Percentiles rank a stretch among this genome's conserved stretches.
Conservation (phyloP, 2,113 vertebrate species). For the Struthio camelus region DNA sequence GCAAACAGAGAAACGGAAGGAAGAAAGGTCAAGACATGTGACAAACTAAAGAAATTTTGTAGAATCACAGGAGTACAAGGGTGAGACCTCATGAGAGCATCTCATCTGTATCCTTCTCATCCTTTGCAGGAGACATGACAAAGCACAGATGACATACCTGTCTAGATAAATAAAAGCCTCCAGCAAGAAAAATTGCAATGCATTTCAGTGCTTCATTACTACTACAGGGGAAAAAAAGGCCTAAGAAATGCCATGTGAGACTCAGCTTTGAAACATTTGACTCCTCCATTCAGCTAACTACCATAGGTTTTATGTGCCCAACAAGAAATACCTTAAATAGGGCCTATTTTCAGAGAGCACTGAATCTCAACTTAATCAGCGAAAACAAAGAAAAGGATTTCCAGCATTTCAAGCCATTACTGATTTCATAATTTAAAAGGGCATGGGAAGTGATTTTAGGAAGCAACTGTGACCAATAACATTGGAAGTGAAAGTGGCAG, state of each 20-base stretch:
- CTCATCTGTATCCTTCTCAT: background rate
- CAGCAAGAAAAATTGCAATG: background rate
- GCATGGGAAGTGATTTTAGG: background rate
- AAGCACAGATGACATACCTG: background rate
- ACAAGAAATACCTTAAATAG: background rate
- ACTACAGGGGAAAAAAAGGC: rapidly evolving
- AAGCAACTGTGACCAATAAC: background rate
- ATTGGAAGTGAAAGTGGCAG: background rate
- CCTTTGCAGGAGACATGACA: background rate
- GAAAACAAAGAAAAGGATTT: background rate
- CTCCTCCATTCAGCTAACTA: background rate
- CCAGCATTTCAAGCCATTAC: background rate
- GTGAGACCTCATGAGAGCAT: background rate
- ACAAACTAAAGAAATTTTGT: background rate
- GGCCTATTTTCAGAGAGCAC: background rate
- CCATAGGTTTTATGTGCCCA: rapidly evolving
- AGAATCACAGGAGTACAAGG: background rate
- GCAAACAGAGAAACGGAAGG: background rate
- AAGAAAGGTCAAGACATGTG: background rate
- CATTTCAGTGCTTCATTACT: background rate
- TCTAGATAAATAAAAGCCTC: background rate
- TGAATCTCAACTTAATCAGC: background rate
- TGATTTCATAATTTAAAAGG: background rate
- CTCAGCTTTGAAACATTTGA: background rate
- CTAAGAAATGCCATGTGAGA: rapidly evolving